Conservation (phyloP, 2,797 vertebrate genomes). For the Rhabdomys pumilio region DNA sequence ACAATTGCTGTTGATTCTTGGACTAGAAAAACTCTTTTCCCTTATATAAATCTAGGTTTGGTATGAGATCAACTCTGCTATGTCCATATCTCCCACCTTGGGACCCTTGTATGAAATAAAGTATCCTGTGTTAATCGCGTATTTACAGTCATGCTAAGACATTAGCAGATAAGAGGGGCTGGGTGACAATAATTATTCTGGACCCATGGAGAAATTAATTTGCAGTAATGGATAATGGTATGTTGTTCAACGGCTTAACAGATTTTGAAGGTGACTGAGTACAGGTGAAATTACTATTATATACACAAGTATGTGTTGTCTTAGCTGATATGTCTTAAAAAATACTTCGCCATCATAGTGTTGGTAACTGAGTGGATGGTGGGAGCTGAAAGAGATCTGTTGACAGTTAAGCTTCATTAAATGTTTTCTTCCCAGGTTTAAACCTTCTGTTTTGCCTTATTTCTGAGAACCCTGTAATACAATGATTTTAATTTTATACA, state of each 20-base stretch:
- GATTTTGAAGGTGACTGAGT: not conserved
- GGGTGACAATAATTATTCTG: not conserved
- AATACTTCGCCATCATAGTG: not conserved
- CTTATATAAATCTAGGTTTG: conserved; percentile 26
- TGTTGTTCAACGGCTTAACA: not conserved
- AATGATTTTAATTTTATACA: conserved; percentile 55
- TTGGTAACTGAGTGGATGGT: not conserved
- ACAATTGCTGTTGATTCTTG: not conserved
- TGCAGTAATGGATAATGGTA: not conserved
- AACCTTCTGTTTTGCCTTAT: conserved; percentile 5
- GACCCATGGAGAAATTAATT: not conserved
- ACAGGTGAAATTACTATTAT: not conserved
- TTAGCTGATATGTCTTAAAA: conserved; percentile 8
- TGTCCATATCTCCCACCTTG: not conserved
- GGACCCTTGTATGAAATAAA: not conserved
- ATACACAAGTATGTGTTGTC: not conserved
- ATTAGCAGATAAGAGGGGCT: not conserved
- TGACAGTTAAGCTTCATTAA: conserved; percentile 27
- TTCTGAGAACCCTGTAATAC: conserved; percentile 11
- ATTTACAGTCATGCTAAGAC: conserved; percentile 2
- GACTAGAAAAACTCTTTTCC: not conserved
- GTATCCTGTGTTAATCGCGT: not conserved
- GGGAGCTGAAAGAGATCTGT: not conserved
- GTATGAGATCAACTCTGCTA: not conserved
- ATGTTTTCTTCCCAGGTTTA: not conserved